Evolutionary conservation across 92 coral and sea anemone species (phyloP), one percentile per base, ranked within the genome.

Genomic region (Porites rus): DNA sequence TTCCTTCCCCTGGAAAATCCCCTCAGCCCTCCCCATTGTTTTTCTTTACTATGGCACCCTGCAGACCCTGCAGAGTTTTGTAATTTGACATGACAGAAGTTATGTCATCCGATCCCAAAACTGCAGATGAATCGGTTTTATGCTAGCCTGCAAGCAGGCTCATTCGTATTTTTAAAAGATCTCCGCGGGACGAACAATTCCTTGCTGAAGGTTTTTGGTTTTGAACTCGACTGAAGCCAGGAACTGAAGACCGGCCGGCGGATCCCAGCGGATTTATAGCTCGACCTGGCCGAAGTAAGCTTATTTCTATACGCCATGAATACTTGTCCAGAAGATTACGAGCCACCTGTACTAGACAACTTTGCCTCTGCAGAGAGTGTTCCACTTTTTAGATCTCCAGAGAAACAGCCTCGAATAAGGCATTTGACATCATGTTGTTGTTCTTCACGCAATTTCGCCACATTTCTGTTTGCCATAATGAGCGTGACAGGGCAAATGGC

Each of bases 401-500:
- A 71, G 77, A 63, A 71, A 43, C 70, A 16, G 51, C 18, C 12
- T 18, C 1, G 50, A 0, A n/a, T 20, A 0, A 50, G 71, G 43
- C 7, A 50, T 38, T 13, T 46, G 9, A 12, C 51, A 38, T 38
- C 46, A 38, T 58, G 19, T 10, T 70, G 67, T 18, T 58, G 50
- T 51, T 58, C 70, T 28, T 71, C 61, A 65, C 7, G 82, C 22
- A 52, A 63, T 64, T 2, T 84, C 63, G 95, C 94, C 19, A 92
- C 91, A 76, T 25, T 89, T 6, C 10, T 81, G 25, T 94, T 92
- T 63, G 95, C 97, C 1, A 87, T 89, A 63, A 8, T 74, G 1
- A 75, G 84, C 6, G 89, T 95, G 12, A 80, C 81, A 8, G 98
- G 98, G 1, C 98, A 94, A 53, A 84, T 95, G 0, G 94, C 93